A percentile compares a stretch with the other conserved stretches of the same genome.
These are phyloP conservation scores for Drosophila parabipectinata DNA, from an alignment of 1,140 invertebrate genomes.

Conservation along the genomic window DNA sequence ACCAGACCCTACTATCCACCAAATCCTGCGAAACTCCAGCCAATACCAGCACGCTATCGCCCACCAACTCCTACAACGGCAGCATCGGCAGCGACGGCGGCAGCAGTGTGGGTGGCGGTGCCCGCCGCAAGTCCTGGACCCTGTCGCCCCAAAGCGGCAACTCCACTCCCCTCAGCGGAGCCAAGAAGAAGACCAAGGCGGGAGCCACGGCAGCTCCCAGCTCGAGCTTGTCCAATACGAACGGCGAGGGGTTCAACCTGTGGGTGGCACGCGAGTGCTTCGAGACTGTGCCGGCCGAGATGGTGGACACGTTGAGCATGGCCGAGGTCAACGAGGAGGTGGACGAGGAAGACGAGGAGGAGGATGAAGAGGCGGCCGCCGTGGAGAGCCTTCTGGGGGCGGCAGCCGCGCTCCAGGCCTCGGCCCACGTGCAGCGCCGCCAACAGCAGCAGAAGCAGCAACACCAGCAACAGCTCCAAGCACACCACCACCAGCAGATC, in stretches of 20 bases:
- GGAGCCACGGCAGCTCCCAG: not conserved
- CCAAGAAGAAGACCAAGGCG: constrained; percentile 63
- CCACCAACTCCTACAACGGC: constrained; percentile 77
- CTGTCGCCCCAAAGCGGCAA: constrained; percentile 70
- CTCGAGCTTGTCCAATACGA: constrained; percentile 30
- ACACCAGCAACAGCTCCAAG: constrained; percentile 44
- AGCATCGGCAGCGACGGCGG: constrained; percentile 74
- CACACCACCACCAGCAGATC: constrained; percentile 83
- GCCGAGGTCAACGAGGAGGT: constrained; percentile 66
- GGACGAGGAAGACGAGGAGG: constrained; percentile 42
- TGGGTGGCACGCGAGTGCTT: constrained; percentile 82
- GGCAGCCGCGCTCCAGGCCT: constrained; percentile 72
- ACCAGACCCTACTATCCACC: constrained; percentile 70
- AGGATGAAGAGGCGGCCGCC: constrained; percentile 73
- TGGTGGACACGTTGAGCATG: constrained; percentile 65
- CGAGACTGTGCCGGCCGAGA: constrained; percentile 78
- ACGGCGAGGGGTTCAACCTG: constrained; percentile 71
- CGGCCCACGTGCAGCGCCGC: constrained; percentile 44
- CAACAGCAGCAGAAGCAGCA: constrained; percentile 60
- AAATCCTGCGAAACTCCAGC: constrained; percentile 71
- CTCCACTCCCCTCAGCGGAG: constrained; percentile 61
- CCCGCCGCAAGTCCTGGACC: constrained; percentile 78
- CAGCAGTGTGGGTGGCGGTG: constrained; percentile 69
- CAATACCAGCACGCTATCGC: constrained; percentile 57
- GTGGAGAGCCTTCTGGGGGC: constrained; percentile 74